A percentile compares a stretch with the other conserved stretches of the same genome.
phyloP scores from a whole-genome alignment of 2,888 invertebrate species.

The Ryuthela nishihirai region DNA sequence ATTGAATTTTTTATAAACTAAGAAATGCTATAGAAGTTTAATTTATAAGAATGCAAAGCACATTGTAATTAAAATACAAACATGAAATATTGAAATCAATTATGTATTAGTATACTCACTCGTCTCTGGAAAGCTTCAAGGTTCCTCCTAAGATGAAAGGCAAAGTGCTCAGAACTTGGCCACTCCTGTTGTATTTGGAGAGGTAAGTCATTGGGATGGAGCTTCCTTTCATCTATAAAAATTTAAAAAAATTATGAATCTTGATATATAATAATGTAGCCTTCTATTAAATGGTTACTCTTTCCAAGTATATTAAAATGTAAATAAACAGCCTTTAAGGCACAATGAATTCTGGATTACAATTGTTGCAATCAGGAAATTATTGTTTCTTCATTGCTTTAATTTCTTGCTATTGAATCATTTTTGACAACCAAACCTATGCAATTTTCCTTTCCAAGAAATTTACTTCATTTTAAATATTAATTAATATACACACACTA shows the following conservation, averaged over 20 bases:
- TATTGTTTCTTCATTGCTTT: too few species aligned
- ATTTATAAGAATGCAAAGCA: not conserved
- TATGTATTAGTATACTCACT: slow-evolving; percentile 4
- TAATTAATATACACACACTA: too few species aligned
- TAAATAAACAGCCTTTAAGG: too few species aligned
- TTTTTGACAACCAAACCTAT: too few species aligned
- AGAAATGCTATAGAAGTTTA: too few species aligned
- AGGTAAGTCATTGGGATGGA: slow-evolving; percentile 81
- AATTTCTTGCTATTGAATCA: too few species aligned
- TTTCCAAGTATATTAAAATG: not conserved
- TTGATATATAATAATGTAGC: not conserved
- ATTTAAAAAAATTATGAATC: slow-evolving; percentile 3
- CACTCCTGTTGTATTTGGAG: slow-evolving; percentile 73
- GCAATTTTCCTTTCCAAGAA: too few species aligned
- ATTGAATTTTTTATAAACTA: too few species aligned
- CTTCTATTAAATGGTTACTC: not conserved
- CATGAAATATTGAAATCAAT: not conserved
- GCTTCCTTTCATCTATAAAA: slow-evolving; percentile 67
- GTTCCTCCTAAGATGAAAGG: slow-evolving; percentile 70
- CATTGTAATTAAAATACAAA: not conserved
- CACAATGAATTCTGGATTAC: too few species aligned
- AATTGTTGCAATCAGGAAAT: too few species aligned
- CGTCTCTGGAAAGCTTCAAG: slow-evolving; percentile 28
- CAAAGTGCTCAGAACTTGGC: slow-evolving; percentile 60
- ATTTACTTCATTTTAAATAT: too few species aligned